Conservation (phyloP, 2,797 vertebrate species). For the Hozukius guyotensis region DNA sequence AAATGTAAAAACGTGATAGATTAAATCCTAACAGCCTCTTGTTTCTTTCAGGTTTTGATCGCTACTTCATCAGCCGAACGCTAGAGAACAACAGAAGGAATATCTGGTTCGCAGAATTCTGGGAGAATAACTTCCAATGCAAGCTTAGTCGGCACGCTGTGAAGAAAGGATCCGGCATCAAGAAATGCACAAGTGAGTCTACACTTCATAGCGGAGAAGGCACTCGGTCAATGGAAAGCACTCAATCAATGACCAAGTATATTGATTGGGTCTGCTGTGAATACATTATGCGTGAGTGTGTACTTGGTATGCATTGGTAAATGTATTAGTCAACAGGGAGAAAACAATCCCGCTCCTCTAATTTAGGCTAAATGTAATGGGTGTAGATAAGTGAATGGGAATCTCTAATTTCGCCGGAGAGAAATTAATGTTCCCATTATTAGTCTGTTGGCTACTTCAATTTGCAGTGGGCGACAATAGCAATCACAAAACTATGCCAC, state of each 20-base stretch:
- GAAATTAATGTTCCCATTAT: constrained; percentile 51
- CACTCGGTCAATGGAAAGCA: constrained; percentile 19
- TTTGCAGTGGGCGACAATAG: constrained; percentile 47
- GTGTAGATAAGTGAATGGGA: constrained; percentile 43
- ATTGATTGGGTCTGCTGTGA: constrained; percentile 36
- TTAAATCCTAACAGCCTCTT: not conserved
- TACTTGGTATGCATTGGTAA: constrained; percentile 1
- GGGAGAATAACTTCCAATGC: constrained; percentile 98
- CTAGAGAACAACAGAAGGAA: constrained; percentile 96
- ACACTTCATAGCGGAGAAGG: constrained; percentile 10
- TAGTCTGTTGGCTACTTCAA: constrained; percentile 39
- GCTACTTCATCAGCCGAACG: constrained; percentile 94
- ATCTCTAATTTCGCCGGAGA: constrained; percentile 34
- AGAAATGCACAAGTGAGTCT: constrained; percentile 96
- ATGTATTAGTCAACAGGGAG: constrained; percentile 26
- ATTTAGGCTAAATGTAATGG: constrained; percentile 50
- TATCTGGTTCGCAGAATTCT: constrained; percentile 97
- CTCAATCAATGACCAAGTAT: constrained; percentile 35
- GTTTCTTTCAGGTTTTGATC: constrained; percentile 89
- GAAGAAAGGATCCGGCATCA: constrained; percentile 92
- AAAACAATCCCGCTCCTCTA: constrained; percentile 30
- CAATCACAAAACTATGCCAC: constrained; percentile 55
- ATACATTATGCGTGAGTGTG: constrained; percentile 3
- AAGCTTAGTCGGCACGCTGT: constrained; percentile 93
- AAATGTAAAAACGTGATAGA: not conserved